Evolutionary conservation across 2,888 invertebrate genomes (phyloP).

Genomic region (Drosophila kanekoi): DNA sequence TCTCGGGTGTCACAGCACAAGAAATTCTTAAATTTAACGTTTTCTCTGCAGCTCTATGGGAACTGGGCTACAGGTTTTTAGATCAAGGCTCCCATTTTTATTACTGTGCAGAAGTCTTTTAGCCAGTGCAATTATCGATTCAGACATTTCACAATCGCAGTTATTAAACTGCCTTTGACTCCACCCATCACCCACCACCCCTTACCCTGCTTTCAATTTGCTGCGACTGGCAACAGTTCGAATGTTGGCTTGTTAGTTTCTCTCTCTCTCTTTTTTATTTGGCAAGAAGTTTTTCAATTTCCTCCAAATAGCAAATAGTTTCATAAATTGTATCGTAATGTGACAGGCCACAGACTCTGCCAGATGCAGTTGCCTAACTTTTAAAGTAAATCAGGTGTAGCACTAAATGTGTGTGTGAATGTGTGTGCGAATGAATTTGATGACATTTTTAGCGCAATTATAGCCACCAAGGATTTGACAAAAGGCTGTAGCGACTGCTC

Average conservation of each 20-base stretch:
- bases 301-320: slow-evolving; percentile 45
- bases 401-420: not conserved
- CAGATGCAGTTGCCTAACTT: slow-evolving; percentile 45
- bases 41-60: not conserved
- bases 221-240: slow-evolving; percentile 28
- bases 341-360: slow-evolving; percentile 26
- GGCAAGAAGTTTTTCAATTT: slow-evolving; percentile 61
- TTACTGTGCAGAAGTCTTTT: not conserved
- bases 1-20: not conserved
- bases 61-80: no score
- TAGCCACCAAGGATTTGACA: slow-evolving; percentile 13
- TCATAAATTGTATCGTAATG: slow-evolving; percentile 50
- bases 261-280: slow-evolving; percentile 6
- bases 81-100: not conserved
- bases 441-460: slow-evolving; percentile 41
- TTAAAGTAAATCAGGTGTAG: slow-evolving; percentile 45
- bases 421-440: slow-evolving; percentile 19
- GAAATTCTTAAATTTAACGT: slow-evolving; percentile 10
- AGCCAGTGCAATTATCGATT: slow-evolving; percentile 45
- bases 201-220: slow-evolving; percentile 8
- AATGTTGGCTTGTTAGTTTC: slow-evolving; percentile 1
- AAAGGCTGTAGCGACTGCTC: slow-evolving; percentile 8
- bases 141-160: slow-evolving; percentile 29
- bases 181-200: no score
- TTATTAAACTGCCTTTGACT: slow-evolving; percentile 28